Percentiles rank a stretch among this genome's conserved stretches.
Conservation (phyloP, 1,140 invertebrate species). For the Drosophila quadrilineata region DNA sequence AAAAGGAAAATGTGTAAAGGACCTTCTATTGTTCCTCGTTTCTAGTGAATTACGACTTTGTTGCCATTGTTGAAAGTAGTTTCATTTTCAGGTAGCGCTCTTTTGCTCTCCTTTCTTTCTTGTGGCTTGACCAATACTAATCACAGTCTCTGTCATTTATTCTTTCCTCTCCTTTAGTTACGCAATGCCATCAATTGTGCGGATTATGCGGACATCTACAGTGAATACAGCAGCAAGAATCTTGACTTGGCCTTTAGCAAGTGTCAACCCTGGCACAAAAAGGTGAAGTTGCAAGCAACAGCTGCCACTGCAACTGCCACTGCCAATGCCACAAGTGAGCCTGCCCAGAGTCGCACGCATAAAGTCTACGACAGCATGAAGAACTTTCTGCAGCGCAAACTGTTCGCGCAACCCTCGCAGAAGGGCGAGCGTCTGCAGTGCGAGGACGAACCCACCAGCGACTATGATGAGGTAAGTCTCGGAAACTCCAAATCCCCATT, state of each 20-base stretch:
- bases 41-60: conserved; percentile 39
- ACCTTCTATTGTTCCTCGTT: conserved; percentile 14
- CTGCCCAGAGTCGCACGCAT: conserved; percentile 61
- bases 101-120: background rate
- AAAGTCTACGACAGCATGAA: conserved; percentile 78
- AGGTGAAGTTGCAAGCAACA: conserved; percentile 40
- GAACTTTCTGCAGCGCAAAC: conserved; percentile 71
- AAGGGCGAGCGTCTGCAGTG: conserved; percentile 20
- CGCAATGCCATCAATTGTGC: conserved; percentile 66
- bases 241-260: conserved; percentile 54
- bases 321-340: conserved; percentile 5
- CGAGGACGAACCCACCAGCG: conserved; percentile 62
- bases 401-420: conserved; percentile 62
- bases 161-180: conserved; percentile 41
- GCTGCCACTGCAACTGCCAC: conserved; percentile 6
- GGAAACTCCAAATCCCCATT: background rate
- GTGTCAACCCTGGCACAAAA: conserved; percentile 68
- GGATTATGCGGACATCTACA: conserved; percentile 64
- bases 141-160: conserved; percentile 29
- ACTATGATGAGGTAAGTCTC: conserved; percentile 73
- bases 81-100: conserved; percentile 8
- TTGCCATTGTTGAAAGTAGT: background rate
- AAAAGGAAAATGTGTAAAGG: no score
- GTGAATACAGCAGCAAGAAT: conserved; percentile 47
- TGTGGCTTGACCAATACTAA: conserved; percentile 53